Evolutionary conservation across 2,888 invertebrate genomes (phyloP).

Genomic region (Lithophane semibrunnea): DNA sequence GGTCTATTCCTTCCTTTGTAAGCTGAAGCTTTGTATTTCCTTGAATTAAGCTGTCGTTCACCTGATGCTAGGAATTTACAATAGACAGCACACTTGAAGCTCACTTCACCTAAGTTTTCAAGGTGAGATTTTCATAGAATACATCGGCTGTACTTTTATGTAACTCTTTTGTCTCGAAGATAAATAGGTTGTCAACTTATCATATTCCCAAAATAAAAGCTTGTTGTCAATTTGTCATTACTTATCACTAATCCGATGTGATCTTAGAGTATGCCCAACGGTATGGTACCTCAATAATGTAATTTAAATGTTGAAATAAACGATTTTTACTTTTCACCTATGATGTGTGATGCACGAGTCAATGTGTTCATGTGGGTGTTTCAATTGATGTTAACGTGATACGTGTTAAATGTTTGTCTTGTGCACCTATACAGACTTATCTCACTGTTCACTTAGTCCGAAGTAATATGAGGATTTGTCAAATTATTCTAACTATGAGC

Average conservation of each 20-base stretch:
- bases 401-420: constrained; percentile 32
- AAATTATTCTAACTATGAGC: neutral
- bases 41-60: too few species aligned
- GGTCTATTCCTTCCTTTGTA: too few species aligned
- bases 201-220: neutral
- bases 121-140: too few species aligned
- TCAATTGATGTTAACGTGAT: constrained; percentile 13
- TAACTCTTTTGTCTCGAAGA: neutral
- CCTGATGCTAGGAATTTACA: too few species aligned
- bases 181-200: neutral
- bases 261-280: too few species aligned
- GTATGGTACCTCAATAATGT: too few species aligned
- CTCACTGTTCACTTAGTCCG: neutral
- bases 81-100: too few species aligned
- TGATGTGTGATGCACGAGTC: neutral
- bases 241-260: constrained; percentile 9
- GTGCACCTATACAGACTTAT: neutral
- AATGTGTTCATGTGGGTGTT: constrained; percentile 13
- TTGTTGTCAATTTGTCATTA: constrained; percentile 6
- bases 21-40: too few species aligned
- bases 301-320: too few species aligned
- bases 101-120: too few species aligned
- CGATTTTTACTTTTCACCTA: too few species aligned
- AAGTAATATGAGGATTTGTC: neutral
- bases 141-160: neutral